Evolutionary conservation across 2,113 vertebrate species (phyloP).

Genomic region (Trichomycterus rosablanca): DNA sequence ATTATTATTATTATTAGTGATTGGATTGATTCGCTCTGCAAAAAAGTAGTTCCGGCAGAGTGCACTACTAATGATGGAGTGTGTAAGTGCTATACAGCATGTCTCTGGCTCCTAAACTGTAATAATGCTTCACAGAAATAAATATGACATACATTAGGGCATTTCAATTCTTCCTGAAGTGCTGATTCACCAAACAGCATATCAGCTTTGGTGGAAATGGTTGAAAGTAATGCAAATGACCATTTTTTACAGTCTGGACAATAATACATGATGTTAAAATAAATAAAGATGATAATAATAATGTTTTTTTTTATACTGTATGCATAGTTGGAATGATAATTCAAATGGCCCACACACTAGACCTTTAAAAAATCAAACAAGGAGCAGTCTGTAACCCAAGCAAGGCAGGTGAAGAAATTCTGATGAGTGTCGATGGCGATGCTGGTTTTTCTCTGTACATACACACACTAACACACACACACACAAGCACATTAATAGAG

Average conservation of each 20-base stretch:
- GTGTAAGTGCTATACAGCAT: conserved; percentile 8
- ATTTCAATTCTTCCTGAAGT: conserved; percentile 22
- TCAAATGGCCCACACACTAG: no score
- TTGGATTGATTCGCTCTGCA: conserved; percentile 52
- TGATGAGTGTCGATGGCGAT: no score
- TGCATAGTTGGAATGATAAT: no score
- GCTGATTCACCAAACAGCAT: conserved; percentile 10
- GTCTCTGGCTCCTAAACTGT: conserved; percentile 10
- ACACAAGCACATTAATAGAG: conserved; percentile 13
- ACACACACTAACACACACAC: conserved; percentile 13
- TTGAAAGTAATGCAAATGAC: no score
- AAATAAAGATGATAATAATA: no score
- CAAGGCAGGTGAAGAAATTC: no score
- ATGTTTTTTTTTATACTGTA: no score
- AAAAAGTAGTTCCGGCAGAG: conserved; percentile 21
- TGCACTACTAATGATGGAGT: background rate
- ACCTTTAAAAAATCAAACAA: conserved; percentile 5
- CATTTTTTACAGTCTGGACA: no score
- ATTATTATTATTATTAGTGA: no score
- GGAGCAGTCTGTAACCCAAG: background rate
- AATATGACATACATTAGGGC: conserved; percentile 1
- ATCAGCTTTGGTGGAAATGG: no score
- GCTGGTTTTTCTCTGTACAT: background rate
- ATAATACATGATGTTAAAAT: no score
- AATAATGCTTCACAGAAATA: conserved; percentile 16